Base-by-base conservation (phyloP, 2,113 vertebrate genomes). In the Ranitomeya variabilis region DNA sequence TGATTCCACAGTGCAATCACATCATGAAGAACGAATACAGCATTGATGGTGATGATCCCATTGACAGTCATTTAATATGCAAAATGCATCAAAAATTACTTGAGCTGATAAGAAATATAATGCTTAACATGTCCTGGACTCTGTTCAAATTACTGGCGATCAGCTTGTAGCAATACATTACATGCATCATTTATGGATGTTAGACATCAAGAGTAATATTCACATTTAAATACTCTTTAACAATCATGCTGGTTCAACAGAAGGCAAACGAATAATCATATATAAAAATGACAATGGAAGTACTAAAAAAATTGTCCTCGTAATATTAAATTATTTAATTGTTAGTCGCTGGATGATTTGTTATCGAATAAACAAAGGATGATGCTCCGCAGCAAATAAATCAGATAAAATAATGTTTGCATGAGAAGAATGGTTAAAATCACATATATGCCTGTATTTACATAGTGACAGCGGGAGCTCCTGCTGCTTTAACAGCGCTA, bases 1-100 rank as follows among this genome's bases (percentile, higher is more conserved):
- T 71, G 89, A 86, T 92, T 91, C 88, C 90, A 90, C 5, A 57
- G 85, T 77, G 91, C 90, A 93, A 91, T 92, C 93, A 85, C 60
- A 89, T 89, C 89, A 89, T 90, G 91, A 93, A 92, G 91, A 92
- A 91, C 90, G 91, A 84, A 89, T 89, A 89, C 93, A 91, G 91
- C 90, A 94, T 92, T 94, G 93, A 95, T 94, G 91, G 90, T 92
- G 91, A 92, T 89, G 91, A 93, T 91, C 93, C 89, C 92, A 91
- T 92, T 91, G 92, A 92, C 3, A 89, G 90, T 87, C 91, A 91
- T 92, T 93, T 92, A 90, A 92, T 90, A 93, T 90, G 91, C 91
- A 89, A 91, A 89, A 85, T 18, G 45, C 74, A 59, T 60, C 59
- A 89, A 92, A 89, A 89, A 89, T 91, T 90, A 92, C 91, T 82